Percentiles rank a stretch among this genome's conserved stretches.
phyloP scores from a whole-genome alignment of 2,113 vertebrate species.

The Cyanoramphus novaezelandiae region DNA sequence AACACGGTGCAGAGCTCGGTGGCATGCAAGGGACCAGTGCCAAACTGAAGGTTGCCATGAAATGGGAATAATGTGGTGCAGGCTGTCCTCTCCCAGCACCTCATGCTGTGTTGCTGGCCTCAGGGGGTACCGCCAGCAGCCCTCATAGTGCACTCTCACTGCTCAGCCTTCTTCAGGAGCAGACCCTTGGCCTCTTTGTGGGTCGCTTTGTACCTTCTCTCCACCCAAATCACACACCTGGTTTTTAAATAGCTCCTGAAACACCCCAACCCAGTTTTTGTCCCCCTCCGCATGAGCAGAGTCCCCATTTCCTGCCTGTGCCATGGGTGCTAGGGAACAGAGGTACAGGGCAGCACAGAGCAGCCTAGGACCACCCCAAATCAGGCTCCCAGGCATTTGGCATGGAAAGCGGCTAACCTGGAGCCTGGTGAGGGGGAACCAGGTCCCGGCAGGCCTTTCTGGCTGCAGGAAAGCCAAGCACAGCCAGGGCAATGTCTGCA shows the following conservation, averaged over 20 bases:
- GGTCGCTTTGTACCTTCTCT: background rate
- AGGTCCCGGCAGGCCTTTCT: rapidly evolving
- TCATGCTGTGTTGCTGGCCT: rapidly evolving
- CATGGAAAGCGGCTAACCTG: background rate
- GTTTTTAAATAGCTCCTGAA: background rate
- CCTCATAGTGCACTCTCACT: rapidly evolving
- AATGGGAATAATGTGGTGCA: rapidly evolving
- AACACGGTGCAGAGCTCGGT: rapidly evolving
- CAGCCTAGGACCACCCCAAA: background rate
- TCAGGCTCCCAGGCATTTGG: background rate
- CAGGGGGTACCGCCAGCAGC: rapidly evolving
- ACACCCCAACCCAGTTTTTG: rapidly evolving
- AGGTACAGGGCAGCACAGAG: background rate
- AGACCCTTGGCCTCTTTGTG: rapidly evolving
- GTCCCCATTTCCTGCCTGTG: rapidly evolving
- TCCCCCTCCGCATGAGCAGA: rapidly evolving
- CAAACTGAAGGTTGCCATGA: rapidly evolving
- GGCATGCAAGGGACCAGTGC: rapidly evolving
- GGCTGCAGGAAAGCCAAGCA: background rate
- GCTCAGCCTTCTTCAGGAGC: background rate
- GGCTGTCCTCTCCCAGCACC: background rate
- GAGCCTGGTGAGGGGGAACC: background rate
- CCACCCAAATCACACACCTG: background rate
- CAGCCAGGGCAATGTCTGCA: background rate
- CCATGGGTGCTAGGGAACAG: rapidly evolving